Percentiles rank a stretch among this genome's conserved stretches.
Evolutionary conservation across 2,888 invertebrate genomes (phyloP).

Genomic region (Noctua janthe): DNA sequence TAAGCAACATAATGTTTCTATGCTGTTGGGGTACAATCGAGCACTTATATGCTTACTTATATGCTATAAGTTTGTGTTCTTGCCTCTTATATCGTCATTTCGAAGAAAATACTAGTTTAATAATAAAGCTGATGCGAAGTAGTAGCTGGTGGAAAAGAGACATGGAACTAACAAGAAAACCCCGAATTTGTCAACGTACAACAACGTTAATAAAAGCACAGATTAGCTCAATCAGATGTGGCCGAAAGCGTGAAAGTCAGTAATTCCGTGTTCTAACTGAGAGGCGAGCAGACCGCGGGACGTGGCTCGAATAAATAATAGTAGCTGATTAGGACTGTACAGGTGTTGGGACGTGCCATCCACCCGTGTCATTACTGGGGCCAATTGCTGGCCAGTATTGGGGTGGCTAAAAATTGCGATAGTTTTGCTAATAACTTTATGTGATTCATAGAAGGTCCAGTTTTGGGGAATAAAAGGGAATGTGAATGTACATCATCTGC

Average conservation of each 20-base stretch:
- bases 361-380: slow-evolving; percentile 44
- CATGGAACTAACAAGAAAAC: neutral
- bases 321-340: slow-evolving; percentile 74
- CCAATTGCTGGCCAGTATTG: slow-evolving; percentile 43
- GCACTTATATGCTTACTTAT: too few relatives aligned
- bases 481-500: neutral
- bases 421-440: slow-evolving; percentile 40
- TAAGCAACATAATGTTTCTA: neutral
- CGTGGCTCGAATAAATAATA: slow-evolving; percentile 77
- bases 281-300: slow-evolving; percentile 47
- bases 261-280: slow-evolving; percentile 57
- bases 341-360: slow-evolving; percentile 66
- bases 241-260: slow-evolving; percentile 56
- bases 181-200: neutral
- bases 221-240: slow-evolving; percentile 68
- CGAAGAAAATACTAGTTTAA: neutral
- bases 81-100: neutral
- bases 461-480: neutral
- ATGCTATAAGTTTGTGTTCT: too few relatives aligned
- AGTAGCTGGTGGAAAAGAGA: neutral
- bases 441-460: slow-evolving; percentile 18
- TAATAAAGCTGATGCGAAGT: too few relatives aligned
- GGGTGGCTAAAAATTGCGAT: slow-evolving; percentile 44
- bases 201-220: slow-evolving; percentile 61
- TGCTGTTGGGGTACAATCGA: neutral